These are phyloP conservation scores for Psammodynastes pulverulentus DNA, from an alignment of 2,113 vertebrate genomes.

Conservation along the genomic window DNA sequence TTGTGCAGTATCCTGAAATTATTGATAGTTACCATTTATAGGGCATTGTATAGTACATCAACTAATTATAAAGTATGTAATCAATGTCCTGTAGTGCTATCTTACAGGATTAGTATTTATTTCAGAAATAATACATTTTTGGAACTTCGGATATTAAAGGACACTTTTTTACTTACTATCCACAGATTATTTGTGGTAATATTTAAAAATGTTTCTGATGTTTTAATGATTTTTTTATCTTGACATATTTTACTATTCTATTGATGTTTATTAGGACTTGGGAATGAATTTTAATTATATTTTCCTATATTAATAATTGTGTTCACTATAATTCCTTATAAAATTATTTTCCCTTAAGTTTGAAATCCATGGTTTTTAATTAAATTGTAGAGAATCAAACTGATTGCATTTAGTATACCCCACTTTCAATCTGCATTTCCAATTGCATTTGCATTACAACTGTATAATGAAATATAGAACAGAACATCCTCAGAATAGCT, in stretches of 20 bases:
- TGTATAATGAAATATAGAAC: background rate
- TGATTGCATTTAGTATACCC: background rate
- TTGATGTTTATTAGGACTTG: background rate
- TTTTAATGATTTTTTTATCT: background rate
- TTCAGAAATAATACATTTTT: constrained; percentile 4
- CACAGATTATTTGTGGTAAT: background rate
- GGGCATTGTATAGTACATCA: background rate
- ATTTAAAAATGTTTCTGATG: background rate
- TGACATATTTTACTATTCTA: background rate
- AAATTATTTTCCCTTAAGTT: background rate
- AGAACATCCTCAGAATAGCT: background rate
- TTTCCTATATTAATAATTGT: background rate
- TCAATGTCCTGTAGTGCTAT: background rate
- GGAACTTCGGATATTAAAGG: background rate
- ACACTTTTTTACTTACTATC: background rate
- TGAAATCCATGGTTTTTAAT: background rate
- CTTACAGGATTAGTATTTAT: background rate
- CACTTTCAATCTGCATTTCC: background rate
- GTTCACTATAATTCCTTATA: background rate
- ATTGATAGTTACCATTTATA: background rate
- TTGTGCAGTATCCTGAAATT: constrained; percentile 8
- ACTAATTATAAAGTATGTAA: background rate
- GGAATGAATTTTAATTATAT: background rate
- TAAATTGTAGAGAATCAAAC: background rate
- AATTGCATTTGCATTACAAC: background rate